Conservation (phyloP, 53 echinoderm and acorn worm species). For the Zoroaster sp. region DNA sequence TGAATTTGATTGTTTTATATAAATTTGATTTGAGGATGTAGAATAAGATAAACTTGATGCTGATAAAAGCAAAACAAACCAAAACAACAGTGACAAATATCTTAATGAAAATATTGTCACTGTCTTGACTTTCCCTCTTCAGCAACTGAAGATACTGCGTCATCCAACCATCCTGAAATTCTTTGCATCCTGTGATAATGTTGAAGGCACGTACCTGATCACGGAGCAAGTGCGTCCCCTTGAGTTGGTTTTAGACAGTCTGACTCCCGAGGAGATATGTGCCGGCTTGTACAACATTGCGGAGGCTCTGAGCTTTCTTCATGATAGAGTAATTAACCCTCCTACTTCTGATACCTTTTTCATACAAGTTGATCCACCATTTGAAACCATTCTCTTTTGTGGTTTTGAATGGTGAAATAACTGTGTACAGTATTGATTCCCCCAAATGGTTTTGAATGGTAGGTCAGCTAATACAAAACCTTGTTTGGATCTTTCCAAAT, state of each 20-base stretch:
- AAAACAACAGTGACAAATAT: neutral
- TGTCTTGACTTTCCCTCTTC: neutral
- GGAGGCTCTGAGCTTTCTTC: slow-evolving; percentile 92
- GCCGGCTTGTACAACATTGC: slow-evolving; percentile 90
- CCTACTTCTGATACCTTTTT: too few relatives aligned
- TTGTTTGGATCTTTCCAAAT: too few relatives aligned
- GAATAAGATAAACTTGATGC: too few relatives aligned
- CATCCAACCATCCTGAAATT: slow-evolving; percentile 98
- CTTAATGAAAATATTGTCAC: neutral
- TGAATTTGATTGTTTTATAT: neutral
- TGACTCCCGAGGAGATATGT: slow-evolving; percentile 96
- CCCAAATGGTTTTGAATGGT: too few relatives aligned
- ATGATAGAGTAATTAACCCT: slow-evolving; percentile 94
- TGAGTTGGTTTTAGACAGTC: slow-evolving; percentile 83
- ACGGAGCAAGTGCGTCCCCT: slow-evolving; percentile 96
- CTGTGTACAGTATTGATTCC: too few relatives aligned
- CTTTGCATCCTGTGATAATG: slow-evolving; percentile 96
- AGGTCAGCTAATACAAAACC: too few relatives aligned
- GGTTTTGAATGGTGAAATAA: too few relatives aligned
- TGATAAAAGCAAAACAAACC: neutral
- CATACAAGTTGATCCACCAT: too few relatives aligned
- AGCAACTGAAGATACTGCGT: slow-evolving; percentile 97
- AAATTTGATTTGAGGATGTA: too few relatives aligned
- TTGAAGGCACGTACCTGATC: slow-evolving; percentile 90
- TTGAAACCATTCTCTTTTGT: too few relatives aligned